Evolutionary conservation across 2,888 invertebrate species (phyloP).

Genomic region (Mythimna ferrago): DNA sequence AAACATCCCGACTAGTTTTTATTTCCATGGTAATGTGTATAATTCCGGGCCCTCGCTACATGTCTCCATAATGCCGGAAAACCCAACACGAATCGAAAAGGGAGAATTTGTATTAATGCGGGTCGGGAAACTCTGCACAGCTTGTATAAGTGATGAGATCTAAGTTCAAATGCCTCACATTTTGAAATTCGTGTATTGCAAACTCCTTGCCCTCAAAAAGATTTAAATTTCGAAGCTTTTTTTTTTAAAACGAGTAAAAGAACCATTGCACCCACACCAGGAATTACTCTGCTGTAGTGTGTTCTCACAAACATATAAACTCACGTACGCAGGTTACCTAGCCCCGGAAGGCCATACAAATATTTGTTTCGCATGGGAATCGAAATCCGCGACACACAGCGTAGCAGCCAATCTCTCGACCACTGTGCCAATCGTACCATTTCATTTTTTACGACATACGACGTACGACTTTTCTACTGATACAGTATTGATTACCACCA

Average conservation of each 20-base stretch:
- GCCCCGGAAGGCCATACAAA: too few relatives aligned
- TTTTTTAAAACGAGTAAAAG: too few relatives aligned
- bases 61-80: conserved; percentile 49
- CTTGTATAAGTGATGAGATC: conserved; percentile 62
- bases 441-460: neutral
- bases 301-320: too few relatives aligned
- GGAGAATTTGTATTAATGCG: conserved; percentile 72
- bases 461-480: neutral
- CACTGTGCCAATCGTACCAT: neutral
- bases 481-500: conserved; percentile 11
- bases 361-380: too few relatives aligned
- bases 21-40: conserved; percentile 68
- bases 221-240: conserved; percentile 28
- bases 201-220: conserved; percentile 30
- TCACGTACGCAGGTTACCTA: too few relatives aligned
- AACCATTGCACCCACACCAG: too few relatives aligned
- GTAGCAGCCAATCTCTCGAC: too few relatives aligned
- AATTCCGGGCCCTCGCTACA: conserved; percentile 56
- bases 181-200: conserved; percentile 28
- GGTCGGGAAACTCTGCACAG: conserved; percentile 59
- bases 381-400: too few relatives aligned
- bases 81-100: conserved; percentile 69
- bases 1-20: conserved; percentile 64
- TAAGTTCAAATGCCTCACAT: conserved; percentile 51
- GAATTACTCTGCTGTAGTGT: too few relatives aligned